Conservation (phyloP, 64 coral and sea anemone genomes). For the Anthopleura sola region DNA sequence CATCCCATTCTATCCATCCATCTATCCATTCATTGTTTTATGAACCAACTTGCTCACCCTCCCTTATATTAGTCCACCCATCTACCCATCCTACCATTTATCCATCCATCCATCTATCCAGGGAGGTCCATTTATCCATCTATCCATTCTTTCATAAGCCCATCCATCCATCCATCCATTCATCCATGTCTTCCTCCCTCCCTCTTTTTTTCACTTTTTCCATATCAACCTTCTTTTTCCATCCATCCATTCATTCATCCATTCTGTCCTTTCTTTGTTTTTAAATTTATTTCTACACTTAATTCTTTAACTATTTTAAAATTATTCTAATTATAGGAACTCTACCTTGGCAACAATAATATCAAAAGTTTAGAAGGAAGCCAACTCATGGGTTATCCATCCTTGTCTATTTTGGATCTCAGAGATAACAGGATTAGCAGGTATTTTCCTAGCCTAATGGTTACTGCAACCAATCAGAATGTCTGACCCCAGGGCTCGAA, state of each 20-base stretch:
- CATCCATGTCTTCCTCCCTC: too few species aligned
- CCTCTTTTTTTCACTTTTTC: too few species aligned
- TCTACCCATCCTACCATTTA: not conserved
- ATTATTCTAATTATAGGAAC: constrained; percentile 57
- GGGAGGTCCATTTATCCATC: not conserved
- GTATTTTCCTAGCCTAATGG: not conserved
- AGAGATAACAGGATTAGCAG: constrained; percentile 84
- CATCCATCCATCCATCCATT: not conserved
- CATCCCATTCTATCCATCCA: not conserved
- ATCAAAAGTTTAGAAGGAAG: constrained; percentile 47
- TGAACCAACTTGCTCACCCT: not conserved
- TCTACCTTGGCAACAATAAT: constrained; percentile 87
- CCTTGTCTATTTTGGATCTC: constrained; percentile 75
- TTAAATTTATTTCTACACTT: too few species aligned
- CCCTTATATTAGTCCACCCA: too few species aligned
- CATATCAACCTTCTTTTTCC: too few species aligned
- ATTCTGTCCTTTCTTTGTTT: not conserved
- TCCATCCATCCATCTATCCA: not conserved
- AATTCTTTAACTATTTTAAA: too few species aligned
- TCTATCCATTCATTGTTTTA: not conserved
- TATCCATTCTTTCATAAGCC: not conserved
- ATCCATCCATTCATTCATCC: not conserved
- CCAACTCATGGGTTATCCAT: constrained; percentile 50
- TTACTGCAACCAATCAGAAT: not conserved
- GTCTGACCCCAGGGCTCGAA: too few species aligned